Evolutionary conservation across 2,797 vertebrate genomes (phyloP).

Genomic region (Parotocinclus haroldoi): DNA sequence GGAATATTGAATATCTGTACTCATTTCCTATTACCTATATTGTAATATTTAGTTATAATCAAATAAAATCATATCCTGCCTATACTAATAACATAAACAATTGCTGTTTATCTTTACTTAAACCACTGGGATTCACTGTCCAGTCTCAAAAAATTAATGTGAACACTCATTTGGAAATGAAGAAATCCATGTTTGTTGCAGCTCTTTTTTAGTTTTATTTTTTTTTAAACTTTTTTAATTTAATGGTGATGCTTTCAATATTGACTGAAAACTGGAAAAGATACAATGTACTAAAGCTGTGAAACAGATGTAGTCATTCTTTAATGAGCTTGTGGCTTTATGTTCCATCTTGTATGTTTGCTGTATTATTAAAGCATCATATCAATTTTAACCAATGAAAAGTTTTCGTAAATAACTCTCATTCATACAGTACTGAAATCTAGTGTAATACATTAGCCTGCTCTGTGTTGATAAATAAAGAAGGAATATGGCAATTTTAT

Average conservation of each 20-base stretch:
- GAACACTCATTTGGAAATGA: no score
- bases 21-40: no score
- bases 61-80: no score
- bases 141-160: no score
- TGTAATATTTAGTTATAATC: no score
- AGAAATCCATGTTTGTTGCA: no score
- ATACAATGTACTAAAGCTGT: slow-evolving; percentile 59
- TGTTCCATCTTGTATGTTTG: slow-evolving; percentile 55
- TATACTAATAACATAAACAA: no score
- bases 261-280: slow-evolving; percentile 47
- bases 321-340: slow-evolving; percentile 61
- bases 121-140: no score
- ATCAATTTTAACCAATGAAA: slow-evolving; percentile 55
- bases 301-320: slow-evolving; percentile 64
- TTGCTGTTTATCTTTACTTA: no score
- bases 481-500: neutral
- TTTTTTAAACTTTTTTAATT: no score
- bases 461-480: neutral
- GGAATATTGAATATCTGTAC: no score
- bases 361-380: slow-evolving; percentile 69
- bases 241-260: slow-evolving; percentile 53
- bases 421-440: slow-evolving; percentile 24
- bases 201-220: no score
- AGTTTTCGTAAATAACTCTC: slow-evolving; percentile 47
- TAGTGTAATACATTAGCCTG: slow-evolving; percentile 31